Base-by-base conservation (phyloP, 2,797 vertebrate genomes). In the Typhlichthys eigenmanni region DNA sequence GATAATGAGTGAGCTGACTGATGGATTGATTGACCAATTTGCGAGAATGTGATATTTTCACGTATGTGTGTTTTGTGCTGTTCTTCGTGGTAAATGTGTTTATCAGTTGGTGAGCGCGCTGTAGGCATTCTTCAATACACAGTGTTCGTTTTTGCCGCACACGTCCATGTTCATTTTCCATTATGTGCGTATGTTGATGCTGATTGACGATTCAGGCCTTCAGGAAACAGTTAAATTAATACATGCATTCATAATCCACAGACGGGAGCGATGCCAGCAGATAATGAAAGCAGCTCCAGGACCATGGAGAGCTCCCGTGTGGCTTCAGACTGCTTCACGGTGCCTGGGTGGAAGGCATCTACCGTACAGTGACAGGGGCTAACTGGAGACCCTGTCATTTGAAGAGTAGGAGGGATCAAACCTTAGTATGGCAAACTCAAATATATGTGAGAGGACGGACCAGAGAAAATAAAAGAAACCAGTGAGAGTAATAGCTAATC, bases 381-480 rank as follows among this genome's bases (percentile, higher is more conserved):
- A 85, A 87, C 78, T 83, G 70, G 69, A 71, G 82, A 85, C 74
- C 51, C 78, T 85, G 83, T 83, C 84, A 83, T 79, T 79, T 78
- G 78, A 84, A 71, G 72, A 81, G 69, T 48, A 59, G 64, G 66
- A 43, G 38, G 7, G 7, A 43, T 43, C 38, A 43, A 43, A 43
- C 38, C 1, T 7, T 9, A 43, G 38, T 78, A 58, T 32, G 24
- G 24, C 24, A 29, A 29, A 71, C 71, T 55, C 75, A 46, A 66
- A 78, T 29, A 29, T 29, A 69, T 60, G 53, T 64, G 58, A 69
- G 58, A 83, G 66, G 72, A 56, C 71, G 57, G 45, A 57, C 19
- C 29, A 49, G 16, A 43, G 5, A 60, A 60, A 75, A 65, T 49
- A 38, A 78, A 75, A 72, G 19, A 29, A 29, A 29, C 24, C 24